A percentile compares a stretch with the other conserved stretches of the same genome.
phyloP scores from a whole-genome alignment of 1,140 invertebrate species.

The Caenorhabditis briggsae region DNA sequence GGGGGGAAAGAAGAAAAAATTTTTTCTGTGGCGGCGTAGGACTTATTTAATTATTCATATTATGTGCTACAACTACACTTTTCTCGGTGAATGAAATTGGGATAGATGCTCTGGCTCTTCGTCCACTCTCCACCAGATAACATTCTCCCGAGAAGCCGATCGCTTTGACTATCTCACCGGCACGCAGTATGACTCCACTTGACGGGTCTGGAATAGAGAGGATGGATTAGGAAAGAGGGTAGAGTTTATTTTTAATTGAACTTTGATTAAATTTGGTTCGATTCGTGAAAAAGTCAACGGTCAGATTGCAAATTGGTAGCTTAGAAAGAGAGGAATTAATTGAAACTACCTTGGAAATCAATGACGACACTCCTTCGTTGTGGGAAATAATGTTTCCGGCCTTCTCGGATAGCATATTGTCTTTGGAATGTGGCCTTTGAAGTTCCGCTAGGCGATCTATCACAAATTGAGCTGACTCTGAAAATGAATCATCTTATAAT shows the following conservation, averaged over 20 bases:
- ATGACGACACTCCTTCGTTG: slow-evolving; percentile 52
- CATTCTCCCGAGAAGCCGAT: slow-evolving; percentile 60
- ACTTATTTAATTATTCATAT: slow-evolving; percentile 46
- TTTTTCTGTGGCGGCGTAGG: not conserved
- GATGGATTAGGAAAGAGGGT: not conserved
- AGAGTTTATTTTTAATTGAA: not conserved
- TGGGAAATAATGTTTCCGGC: slow-evolving; percentile 42
- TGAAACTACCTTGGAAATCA: slow-evolving; percentile 42
- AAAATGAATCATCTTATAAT: not conserved
- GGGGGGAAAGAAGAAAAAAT: not conserved
- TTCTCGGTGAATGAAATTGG: slow-evolving; percentile 62
- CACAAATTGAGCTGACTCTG: slow-evolving; percentile 28
- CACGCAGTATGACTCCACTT: slow-evolving; percentile 51
- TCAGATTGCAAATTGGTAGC: not conserved
- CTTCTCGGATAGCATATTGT: slow-evolving; percentile 45
- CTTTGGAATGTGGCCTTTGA: not conserved
- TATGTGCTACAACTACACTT: slow-evolving; percentile 48
- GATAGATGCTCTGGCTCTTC: slow-evolving; percentile 37
- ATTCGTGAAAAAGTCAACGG: not conserved
- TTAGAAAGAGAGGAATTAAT: not conserved
- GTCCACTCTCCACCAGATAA: slow-evolving; percentile 59
- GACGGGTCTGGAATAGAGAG: slow-evolving; percentile 49
- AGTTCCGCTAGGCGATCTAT: not conserved
- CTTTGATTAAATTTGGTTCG: not conserved
- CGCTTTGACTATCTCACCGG: slow-evolving; percentile 61